Evolutionary conservation across 2,888 invertebrate species (phyloP).

Genomic region (Taphrorychus bicolor): DNA sequence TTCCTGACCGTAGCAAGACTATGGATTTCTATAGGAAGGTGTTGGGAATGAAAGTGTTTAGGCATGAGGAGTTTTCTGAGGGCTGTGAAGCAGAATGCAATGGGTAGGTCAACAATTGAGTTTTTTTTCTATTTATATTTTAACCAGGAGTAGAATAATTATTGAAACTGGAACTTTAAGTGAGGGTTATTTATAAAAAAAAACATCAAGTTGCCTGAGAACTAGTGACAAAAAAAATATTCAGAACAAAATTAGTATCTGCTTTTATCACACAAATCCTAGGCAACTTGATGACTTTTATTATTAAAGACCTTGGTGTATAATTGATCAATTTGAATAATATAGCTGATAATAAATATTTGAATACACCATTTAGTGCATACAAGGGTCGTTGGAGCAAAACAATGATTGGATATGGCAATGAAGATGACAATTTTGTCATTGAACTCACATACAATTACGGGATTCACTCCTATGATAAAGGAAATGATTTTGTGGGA

Average conservation of each 20-base stretch:
- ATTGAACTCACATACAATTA: slow-evolving; percentile 98
- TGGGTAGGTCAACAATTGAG: slow-evolving; percentile 74
- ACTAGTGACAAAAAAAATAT: too few relatives aligned
- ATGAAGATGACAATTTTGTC: slow-evolving; percentile 94
- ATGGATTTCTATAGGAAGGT: slow-evolving; percentile 88
- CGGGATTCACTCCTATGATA: slow-evolving; percentile 84
- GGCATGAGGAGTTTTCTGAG: slow-evolving; percentile 97
- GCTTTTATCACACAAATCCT: too few relatives aligned
- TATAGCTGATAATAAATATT: too few relatives aligned
- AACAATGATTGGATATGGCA: slow-evolving; percentile 98
- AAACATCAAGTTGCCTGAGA: too few relatives aligned
- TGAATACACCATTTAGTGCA: slow-evolving; percentile 76
- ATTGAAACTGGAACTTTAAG: too few relatives aligned
- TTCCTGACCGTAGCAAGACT: slow-evolving; percentile 86
- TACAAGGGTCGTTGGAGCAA: slow-evolving; percentile 99
- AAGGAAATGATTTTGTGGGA: slow-evolving; percentile 91
- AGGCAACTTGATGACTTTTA: too few relatives aligned
- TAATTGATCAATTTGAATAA: too few relatives aligned
- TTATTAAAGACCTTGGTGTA: too few relatives aligned
- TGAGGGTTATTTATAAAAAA: too few relatives aligned
- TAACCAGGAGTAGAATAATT: too few relatives aligned
- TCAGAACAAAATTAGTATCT: too few relatives aligned
- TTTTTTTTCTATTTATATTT: too few relatives aligned
- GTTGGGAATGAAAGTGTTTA: slow-evolving; percentile 94
- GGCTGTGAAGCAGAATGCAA: slow-evolving; percentile 98